These are phyloP conservation scores for Anguilla megastoma DNA, from an alignment of 2,797 vertebrate genomes.

Conservation along the genomic window DNA sequence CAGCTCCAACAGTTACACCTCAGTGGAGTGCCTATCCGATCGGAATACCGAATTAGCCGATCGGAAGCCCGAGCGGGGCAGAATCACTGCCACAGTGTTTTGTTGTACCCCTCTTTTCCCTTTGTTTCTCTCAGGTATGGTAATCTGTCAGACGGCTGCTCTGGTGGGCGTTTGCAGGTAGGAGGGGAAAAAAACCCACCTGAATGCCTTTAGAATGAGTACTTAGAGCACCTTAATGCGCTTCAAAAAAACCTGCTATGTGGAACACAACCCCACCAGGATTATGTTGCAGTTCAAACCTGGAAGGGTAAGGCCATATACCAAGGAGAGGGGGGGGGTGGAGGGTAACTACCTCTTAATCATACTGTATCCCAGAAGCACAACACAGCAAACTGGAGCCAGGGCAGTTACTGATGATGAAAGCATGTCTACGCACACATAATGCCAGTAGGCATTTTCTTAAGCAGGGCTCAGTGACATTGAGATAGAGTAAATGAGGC, in stretches of 20 bases:
- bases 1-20: background rate
- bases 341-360: background rate
- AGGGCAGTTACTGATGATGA: background rate
- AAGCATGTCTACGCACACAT: background rate
- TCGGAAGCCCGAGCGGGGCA: background rate
- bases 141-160: background rate
- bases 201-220: background rate
- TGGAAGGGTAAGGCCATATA: background rate
- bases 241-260: background rate
- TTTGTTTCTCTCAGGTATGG: background rate
- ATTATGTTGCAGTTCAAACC: background rate
- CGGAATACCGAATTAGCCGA: background rate
- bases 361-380: background rate
- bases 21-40: background rate
- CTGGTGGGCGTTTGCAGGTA: background rate
- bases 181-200: background rate
- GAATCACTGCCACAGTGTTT: background rate
- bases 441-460: background rate
- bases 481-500: background rate
- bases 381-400: background rate
- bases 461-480: background rate
- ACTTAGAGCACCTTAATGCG: background rate
- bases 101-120: background rate
- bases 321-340: background rate
- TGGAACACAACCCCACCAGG: background rate